Percentiles rank a stretch among this genome's conserved stretches.
phyloP scores from a whole-genome alignment of 2,888 invertebrate species.

The Drosophila setosimentum region DNA sequence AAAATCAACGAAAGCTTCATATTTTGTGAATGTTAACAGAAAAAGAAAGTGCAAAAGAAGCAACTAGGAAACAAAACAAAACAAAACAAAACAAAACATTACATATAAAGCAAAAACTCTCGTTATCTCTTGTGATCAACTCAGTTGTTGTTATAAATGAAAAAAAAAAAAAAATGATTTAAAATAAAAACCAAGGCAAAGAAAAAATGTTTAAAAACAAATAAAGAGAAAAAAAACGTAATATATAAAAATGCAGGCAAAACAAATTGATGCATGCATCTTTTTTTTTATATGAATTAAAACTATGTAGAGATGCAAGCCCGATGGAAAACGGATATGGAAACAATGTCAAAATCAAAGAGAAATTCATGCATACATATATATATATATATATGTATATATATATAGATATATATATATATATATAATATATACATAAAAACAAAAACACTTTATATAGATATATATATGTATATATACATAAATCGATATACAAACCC shows the following conservation, averaged over 20 bases:
- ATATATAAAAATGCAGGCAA: constrained; percentile 7
- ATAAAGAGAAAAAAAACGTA: constrained; percentile 11
- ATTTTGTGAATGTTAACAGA: constrained; percentile 53
- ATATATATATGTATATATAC: constrained; percentile 30
- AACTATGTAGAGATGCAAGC: constrained; percentile 14
- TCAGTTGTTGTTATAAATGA: constrained; percentile 76
- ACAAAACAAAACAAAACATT: constrained; percentile 11
- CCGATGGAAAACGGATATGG: constrained; percentile 10
- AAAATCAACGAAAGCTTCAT: constrained; percentile 56
- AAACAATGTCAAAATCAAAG: constrained; percentile 47
- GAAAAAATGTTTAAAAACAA: constrained; percentile 38
- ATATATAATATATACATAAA: constrained; percentile 3
- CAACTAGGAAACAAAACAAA: constrained; percentile 24
- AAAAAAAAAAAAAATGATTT: constrained; percentile 24
- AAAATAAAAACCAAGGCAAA: constrained; percentile 19
- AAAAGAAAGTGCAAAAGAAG: constrained; percentile 37
- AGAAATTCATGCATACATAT: constrained; percentile 31
- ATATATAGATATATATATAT: too few relatives aligned
- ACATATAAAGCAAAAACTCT: constrained; percentile 63
- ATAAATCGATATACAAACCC: constrained; percentile 25
- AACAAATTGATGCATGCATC: constrained; percentile 24
- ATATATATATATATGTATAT: constrained; percentile 24
- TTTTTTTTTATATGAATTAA: constrained; percentile 37
- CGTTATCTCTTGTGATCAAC: constrained; percentile 80
- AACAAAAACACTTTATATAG: constrained; percentile 30